phyloP scores from a whole-genome alignment of 2,797 vertebrate genomes.

The Lacerta bilineata region DNA sequence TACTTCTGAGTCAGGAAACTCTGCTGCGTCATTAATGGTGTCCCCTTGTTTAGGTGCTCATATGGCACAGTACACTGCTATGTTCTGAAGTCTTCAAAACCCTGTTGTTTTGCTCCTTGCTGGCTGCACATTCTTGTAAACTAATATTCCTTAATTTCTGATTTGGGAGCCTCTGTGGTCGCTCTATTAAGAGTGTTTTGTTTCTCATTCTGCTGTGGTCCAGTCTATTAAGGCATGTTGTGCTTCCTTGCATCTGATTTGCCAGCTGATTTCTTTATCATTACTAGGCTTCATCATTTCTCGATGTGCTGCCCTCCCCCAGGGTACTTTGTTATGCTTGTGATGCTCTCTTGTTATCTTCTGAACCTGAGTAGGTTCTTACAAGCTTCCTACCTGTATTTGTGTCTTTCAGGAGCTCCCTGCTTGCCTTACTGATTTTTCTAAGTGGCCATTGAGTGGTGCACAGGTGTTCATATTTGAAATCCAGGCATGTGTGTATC shows the following conservation, averaged over 20 bases:
- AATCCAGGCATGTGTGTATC: conserved; percentile 18
- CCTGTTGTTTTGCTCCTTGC: not conserved
- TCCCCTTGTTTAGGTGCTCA: too few species aligned
- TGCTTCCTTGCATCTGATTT: not conserved
- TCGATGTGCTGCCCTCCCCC: conserved; percentile 34
- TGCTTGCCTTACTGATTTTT: conserved; percentile 21
- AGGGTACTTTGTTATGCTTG: conserved; percentile 21
- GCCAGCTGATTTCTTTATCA: not conserved
- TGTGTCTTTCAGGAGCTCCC: not conserved
- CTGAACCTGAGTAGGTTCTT: conserved; percentile 1
- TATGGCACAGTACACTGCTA: not conserved
- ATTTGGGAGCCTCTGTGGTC: too few species aligned
- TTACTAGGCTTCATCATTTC: conserved; percentile 2
- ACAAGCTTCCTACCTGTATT: not conserved
- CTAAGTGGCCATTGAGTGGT: not conserved
- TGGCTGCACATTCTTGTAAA: not conserved
- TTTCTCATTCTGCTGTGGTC: not conserved
- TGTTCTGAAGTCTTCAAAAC: not conserved
- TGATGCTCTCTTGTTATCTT: conserved; percentile 4
- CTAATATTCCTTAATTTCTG: not conserved
- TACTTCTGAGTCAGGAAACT: not conserved
- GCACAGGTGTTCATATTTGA: conserved; percentile 18
- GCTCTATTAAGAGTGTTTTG: not conserved
- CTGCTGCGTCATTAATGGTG: not conserved
- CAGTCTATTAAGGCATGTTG: not conserved